Percentiles rank a stretch among this genome's conserved stretches.
These are phyloP conservation scores for Creontiades dilutus DNA, from an alignment of 2,888 invertebrate species.

Conservation along the genomic window DNA sequence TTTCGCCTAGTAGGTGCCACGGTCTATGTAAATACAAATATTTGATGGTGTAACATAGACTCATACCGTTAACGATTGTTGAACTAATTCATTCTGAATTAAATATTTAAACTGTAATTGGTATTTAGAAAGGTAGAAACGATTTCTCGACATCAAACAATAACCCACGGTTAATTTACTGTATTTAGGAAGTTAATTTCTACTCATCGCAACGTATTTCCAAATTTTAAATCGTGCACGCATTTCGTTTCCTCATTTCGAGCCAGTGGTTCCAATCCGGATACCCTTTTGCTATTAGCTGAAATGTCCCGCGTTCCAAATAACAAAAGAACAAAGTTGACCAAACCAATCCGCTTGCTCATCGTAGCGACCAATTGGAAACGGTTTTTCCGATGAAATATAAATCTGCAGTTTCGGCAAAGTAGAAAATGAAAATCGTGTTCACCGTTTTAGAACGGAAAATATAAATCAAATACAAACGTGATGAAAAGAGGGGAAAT, in stretches of 20 bases:
- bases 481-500: not conserved
- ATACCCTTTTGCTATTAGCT: not conserved
- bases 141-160: not conserved
- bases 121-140: not conserved
- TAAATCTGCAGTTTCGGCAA: conserved; percentile 2
- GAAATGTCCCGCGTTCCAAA: not conserved
- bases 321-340: conserved; percentile 17
- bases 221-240: not conserved
- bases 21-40: too few species aligned
- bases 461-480: conserved; percentile 61
- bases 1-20: too few species aligned
- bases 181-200: not conserved
- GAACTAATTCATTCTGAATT: too few species aligned
- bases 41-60: too few species aligned
- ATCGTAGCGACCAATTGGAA: conserved; percentile 15
- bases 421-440: conserved; percentile 21
- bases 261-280: not conserved
- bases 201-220: not conserved
- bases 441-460: conserved; percentile 41
- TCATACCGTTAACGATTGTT: too few species aligned
- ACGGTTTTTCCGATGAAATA: not conserved
- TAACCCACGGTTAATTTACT: not conserved
- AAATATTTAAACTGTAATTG: too few species aligned
- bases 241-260: not conserved
- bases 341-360: conserved; percentile 19